Percentiles rank a stretch among this genome's conserved stretches.
phyloP scores from a whole-genome alignment of 2,888 invertebrate species.

The Theristus sp. region DNA sequence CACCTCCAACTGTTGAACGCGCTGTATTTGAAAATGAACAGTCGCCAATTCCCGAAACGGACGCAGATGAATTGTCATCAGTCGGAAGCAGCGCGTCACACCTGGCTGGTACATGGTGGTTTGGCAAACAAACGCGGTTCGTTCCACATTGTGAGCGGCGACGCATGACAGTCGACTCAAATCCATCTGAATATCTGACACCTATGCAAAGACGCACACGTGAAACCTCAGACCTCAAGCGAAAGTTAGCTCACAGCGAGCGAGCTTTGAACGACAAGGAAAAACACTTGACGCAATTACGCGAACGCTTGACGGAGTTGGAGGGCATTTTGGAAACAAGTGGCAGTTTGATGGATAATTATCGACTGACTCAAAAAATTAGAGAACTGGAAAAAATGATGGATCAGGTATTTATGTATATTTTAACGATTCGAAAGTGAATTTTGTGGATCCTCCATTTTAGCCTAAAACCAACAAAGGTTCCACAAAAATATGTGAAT shows the following conservation, averaged over 20 bases:
- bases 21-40: too few relatives aligned
- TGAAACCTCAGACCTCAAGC: constrained; percentile 10
- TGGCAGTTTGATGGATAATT: background rate
- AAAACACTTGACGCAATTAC: background rate
- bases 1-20: too few relatives aligned
- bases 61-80: too few relatives aligned
- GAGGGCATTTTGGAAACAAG: background rate
- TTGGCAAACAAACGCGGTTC: constrained; percentile 2
- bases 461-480: too few relatives aligned
- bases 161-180: constrained; percentile 1
- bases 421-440: too few relatives aligned
- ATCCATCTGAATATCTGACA: constrained; percentile 21
- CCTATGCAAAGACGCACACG: constrained; percentile 22
- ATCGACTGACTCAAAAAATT: background rate
- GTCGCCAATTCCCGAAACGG: too few relatives aligned
- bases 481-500: too few relatives aligned
- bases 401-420: too few relatives aligned
- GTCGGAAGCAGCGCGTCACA: too few relatives aligned
- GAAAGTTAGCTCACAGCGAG: background rate
- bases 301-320: background rate
- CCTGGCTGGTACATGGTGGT: constrained; percentile 5
- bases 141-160: constrained; percentile 6
- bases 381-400: background rate
- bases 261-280: background rate
- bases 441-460: too few relatives aligned